Percentiles rank a stretch among this genome's conserved stretches.
Evolutionary conservation across 2,888 invertebrate genomes (phyloP).

Genomic region (Diogma glabrata): DNA sequence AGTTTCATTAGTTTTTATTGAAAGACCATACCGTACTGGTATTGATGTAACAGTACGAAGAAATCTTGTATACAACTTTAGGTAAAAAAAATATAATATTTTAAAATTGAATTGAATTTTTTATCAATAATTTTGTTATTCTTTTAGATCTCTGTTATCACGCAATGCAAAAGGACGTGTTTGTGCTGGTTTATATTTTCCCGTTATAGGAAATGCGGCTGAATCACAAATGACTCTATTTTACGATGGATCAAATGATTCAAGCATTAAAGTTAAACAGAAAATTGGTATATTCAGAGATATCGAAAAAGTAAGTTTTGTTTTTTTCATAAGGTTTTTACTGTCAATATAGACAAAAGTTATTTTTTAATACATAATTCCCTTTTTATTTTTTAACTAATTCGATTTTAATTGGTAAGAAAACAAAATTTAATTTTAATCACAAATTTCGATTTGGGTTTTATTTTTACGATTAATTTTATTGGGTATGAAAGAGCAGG

Average conservation of each 20-base stretch:
- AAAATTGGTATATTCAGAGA: slow-evolving; percentile 57
- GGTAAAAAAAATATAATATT: slow-evolving; percentile 26
- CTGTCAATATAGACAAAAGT: too few species aligned
- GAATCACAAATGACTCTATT: slow-evolving; percentile 66
- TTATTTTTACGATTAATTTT: slow-evolving; percentile 9
- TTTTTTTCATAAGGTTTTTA: not conserved
- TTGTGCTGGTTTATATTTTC: slow-evolving; percentile 76
- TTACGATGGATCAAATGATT: slow-evolving; percentile 50
- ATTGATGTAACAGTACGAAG: slow-evolving; percentile 80
- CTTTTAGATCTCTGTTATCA: slow-evolving; percentile 59
- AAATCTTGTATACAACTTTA: slow-evolving; percentile 74
- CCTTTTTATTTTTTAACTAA: not conserved
- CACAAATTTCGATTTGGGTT: slow-evolving; percentile 11
- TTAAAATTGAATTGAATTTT: not conserved
- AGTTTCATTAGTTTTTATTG: slow-evolving; percentile 66
- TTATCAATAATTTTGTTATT: slow-evolving; percentile 3
- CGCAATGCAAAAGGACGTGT: slow-evolving; percentile 76
- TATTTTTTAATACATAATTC: not conserved
- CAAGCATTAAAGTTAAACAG: slow-evolving; percentile 60
- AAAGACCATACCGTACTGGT: slow-evolving; percentile 65
- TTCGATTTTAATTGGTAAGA: not conserved
- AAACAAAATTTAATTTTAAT: too few species aligned
- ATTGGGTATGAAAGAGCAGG: too few species aligned
- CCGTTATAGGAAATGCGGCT: slow-evolving; percentile 44
- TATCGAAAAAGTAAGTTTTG: slow-evolving; percentile 41